A percentile compares a stretch with the other conserved stretches of the same genome.
These are phyloP conservation scores for Microdon myrmicae DNA, from an alignment of 2,888 invertebrate species.

Conservation along the genomic window DNA sequence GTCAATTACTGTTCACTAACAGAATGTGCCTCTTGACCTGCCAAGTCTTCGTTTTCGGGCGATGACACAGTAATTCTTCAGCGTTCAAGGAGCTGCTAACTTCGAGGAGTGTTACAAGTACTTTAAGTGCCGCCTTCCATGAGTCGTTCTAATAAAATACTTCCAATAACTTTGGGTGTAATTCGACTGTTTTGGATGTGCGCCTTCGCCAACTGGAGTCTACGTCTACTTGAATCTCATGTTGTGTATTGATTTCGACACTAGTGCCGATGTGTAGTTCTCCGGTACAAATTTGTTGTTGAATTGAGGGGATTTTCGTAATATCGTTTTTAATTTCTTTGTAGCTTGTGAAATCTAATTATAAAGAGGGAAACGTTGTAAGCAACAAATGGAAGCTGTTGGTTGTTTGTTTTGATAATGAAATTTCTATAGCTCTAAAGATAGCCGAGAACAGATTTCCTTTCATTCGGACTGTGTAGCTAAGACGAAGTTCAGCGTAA, in stretches of 20 bases:
- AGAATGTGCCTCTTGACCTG: too few relatives aligned
- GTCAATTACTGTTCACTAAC: too few relatives aligned
- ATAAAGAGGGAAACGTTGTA: constrained; percentile 8
- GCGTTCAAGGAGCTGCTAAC: too few relatives aligned
- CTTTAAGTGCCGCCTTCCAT: background rate
- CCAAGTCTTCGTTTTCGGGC: too few relatives aligned
- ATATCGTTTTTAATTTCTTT: background rate
- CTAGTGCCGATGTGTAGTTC: constrained; percentile 7
- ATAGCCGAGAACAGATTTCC: background rate
- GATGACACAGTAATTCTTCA: too few relatives aligned
- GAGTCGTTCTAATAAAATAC: background rate
- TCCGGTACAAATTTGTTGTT: constrained; percentile 9
- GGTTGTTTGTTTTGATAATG: background rate
- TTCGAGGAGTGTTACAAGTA: too few relatives aligned
- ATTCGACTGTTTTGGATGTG: background rate
- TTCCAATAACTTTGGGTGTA: constrained; percentile 11
- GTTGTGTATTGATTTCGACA: constrained; percentile 19
- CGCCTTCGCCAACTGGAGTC: constrained; percentile 10
- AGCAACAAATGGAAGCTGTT: background rate
- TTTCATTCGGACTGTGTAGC: too few relatives aligned
- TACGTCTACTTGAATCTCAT: constrained; percentile 14
- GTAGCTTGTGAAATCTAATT: constrained; percentile 36
- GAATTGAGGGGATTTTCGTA: constrained; percentile 4
- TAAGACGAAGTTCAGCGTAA: too few relatives aligned
- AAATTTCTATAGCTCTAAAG: constrained; percentile 9